These are phyloP conservation scores for Caenorhabditis plicata DNA, from an alignment of 2,888 invertebrate species.

Conservation along the genomic window DNA sequence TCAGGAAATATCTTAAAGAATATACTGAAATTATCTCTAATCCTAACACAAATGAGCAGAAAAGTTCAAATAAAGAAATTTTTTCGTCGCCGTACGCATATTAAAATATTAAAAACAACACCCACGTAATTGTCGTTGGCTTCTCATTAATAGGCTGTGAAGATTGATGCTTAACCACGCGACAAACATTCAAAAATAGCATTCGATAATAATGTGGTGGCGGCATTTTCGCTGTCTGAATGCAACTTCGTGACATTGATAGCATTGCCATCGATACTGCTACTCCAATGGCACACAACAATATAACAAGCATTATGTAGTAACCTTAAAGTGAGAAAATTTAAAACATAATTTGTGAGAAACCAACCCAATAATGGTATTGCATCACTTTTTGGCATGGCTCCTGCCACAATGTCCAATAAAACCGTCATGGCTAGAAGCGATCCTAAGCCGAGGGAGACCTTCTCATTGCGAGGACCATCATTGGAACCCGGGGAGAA, in stretches of 20 bases:
- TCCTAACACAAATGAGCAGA: neutral
- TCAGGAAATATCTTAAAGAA: too few species aligned
- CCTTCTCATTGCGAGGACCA: slow-evolving; percentile 62
- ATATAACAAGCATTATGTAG: slow-evolving; percentile 61
- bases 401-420: slow-evolving; percentile 57
- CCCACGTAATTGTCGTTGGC: slow-evolving; percentile 25
- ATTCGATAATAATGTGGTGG: slow-evolving; percentile 25
- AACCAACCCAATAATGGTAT: slow-evolving; percentile 56
- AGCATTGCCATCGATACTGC: slow-evolving; percentile 60
- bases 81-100: slow-evolving; percentile 2
- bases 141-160: slow-evolving; percentile 21
- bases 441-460: slow-evolving; percentile 55
- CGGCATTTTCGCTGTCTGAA: slow-evolving; percentile 43
- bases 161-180: slow-evolving; percentile 24
- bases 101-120: too few species aligned
- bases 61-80: neutral
- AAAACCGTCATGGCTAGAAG: slow-evolving; percentile 63
- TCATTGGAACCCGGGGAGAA: slow-evolving; percentile 60
- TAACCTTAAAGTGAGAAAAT: slow-evolving; percentile 38
- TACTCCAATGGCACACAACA: slow-evolving; percentile 62
- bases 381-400: slow-evolving; percentile 64
- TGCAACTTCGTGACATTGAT: slow-evolving; percentile 43
- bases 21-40: neutral
- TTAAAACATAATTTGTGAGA: neutral
- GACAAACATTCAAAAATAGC: slow-evolving; percentile 23